A percentile compares a stretch with the other conserved stretches of the same genome.
Conservation (phyloP, 2,797 vertebrate genomes). For the Chrosomus eos region DNA sequence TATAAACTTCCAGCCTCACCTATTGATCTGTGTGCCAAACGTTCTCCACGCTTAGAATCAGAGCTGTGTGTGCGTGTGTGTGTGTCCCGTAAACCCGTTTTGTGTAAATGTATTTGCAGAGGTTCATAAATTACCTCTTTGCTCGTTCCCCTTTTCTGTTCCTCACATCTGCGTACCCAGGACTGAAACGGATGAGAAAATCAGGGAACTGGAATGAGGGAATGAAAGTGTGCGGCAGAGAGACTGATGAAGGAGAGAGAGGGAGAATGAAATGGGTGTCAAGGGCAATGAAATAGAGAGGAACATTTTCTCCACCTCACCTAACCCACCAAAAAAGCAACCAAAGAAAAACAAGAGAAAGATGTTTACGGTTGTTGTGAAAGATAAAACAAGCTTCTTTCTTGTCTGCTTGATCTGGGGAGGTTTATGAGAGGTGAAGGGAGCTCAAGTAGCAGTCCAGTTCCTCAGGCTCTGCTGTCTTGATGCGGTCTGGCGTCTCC, state of each 20-base stretch:
- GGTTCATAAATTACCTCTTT: slow-evolving; percentile 44
- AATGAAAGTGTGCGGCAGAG: slow-evolving; percentile 22
- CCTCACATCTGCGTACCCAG: slow-evolving; percentile 29
- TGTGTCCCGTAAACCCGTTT: neutral
- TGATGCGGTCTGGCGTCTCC: slow-evolving; percentile 13
- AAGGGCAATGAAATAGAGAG: slow-evolving; percentile 38
- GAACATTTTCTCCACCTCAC: slow-evolving; percentile 16
- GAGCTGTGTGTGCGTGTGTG: neutral
- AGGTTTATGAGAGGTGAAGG: slow-evolving; percentile 27
- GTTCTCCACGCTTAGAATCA: neutral
- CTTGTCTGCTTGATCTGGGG: neutral
- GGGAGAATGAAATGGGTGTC: slow-evolving; percentile 32
- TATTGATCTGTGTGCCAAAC: slow-evolving; percentile 36
- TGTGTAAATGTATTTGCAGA: slow-evolving; percentile 40
- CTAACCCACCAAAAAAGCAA: neutral
- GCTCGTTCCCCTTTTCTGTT: slow-evolving; percentile 12
- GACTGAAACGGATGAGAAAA: slow-evolving; percentile 46
- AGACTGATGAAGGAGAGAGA: slow-evolving; percentile 35
- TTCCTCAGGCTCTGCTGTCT: slow-evolving; percentile 28
- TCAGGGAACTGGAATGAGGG: slow-evolving; percentile 42
- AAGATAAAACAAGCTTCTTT: slow-evolving; percentile 2
- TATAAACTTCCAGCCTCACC: slow-evolving; percentile 2
- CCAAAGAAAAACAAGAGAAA: neutral
- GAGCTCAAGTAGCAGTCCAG: slow-evolving; percentile 23
- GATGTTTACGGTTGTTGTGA: slow-evolving; percentile 29